Base-by-base conservation (phyloP, 1,140 invertebrate species). In the Anastatus disparis region DNA sequence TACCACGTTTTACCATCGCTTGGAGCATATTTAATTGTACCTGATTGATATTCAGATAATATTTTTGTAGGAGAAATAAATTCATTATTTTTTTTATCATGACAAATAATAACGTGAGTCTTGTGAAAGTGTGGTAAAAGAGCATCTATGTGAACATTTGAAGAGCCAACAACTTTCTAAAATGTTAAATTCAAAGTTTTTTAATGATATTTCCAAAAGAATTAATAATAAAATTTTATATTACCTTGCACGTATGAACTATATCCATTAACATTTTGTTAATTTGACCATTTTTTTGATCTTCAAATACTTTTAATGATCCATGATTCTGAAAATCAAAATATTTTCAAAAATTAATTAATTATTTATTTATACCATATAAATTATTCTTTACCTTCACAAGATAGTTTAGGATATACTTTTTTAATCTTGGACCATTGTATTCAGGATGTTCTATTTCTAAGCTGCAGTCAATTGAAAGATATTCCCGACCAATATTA, bases 391-490 rank as follows among this genome's bases (percentile, higher is more conserved):
- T 66, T 81, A 80, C 87, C 76, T 88, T 88, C 1, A 79, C 75
- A 67, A 89, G 78, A 58, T 79, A 85, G 15, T 74, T 72, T 20
- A 79, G 75, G 42, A 82, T 29, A 20, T 79, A 77, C 2, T 81
- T 73, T 9, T 74, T 65, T 20, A 91, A 76, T 27, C 85, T 77
- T 31, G 84, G 83, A 3, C 89, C 90, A n/a, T 73, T 76, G 74
- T 91, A 91, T 42, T 88, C 78, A 3, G 87, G 84, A 38, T 88
- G 81, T 76, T 91, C 90, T 77, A 91, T 82, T 68, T 87, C 84
- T 0, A 87, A 76, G 42, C 85, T 84, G 6, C 79, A 78, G 53
- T 91, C 87, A 24, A 92, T 74, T n/a, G 83, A 79, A 13, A 89
- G 84, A 48, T 89, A 81, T 76, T 89, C 87, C 10, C 85, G 76